Conservation (phyloP, 2,113 vertebrate genomes). For the Chiloscyllium plagiosum region DNA sequence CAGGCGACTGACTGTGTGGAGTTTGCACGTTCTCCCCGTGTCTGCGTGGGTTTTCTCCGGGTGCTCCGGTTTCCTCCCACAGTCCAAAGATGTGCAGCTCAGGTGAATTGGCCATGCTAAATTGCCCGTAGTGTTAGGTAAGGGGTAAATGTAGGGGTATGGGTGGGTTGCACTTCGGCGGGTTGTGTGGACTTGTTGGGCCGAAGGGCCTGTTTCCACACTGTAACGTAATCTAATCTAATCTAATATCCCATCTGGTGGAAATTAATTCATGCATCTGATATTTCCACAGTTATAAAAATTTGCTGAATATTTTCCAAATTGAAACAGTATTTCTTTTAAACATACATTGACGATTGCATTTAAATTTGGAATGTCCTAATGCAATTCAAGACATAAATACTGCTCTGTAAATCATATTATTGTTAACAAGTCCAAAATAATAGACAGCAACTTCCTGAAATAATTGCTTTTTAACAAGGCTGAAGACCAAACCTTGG, state of each 20-base stretch:
- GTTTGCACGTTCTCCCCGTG: no score
- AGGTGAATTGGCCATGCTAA: no score
- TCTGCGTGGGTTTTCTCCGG: no score
- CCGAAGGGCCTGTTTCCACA: no score
- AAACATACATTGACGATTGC: neutral
- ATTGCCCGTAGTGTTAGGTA: no score
- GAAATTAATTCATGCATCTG: neutral
- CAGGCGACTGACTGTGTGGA: no score
- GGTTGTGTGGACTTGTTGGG: no score
- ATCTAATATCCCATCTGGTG: neutral
- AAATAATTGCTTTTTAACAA: neutral
- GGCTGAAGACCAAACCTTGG: neutral
- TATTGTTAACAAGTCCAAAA: neutral
- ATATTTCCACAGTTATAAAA: neutral
- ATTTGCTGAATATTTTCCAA: neutral
- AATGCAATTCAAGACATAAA: neutral
- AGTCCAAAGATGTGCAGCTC: no score
- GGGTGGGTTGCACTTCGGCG: no score
- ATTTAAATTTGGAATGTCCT: neutral
- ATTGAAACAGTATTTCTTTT: neutral
- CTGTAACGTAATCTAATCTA: no score
- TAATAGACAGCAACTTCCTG: neutral
- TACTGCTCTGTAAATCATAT: neutral
- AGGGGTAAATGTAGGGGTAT: no score
- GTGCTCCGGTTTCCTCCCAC: no score